These are phyloP conservation scores for Cnemophilus loriae DNA, from an alignment of 2,113 vertebrate species.

Conservation along the genomic window DNA sequence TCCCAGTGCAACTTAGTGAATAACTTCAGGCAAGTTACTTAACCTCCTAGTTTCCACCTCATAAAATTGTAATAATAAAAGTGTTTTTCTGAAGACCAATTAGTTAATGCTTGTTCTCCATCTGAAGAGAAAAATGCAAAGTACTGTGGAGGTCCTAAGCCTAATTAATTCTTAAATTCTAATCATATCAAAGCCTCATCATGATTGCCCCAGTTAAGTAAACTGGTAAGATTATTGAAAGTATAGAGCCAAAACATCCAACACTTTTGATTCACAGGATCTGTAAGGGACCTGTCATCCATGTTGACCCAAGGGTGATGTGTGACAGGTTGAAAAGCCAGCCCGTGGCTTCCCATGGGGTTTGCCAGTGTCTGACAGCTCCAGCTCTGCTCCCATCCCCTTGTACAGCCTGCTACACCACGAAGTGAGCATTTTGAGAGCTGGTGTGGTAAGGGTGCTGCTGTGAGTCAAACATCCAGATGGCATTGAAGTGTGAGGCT, in stretches of 20 bases:
- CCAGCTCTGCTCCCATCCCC: not conserved
- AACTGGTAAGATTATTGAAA: not conserved
- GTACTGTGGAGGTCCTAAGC: not conserved
- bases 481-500: not conserved
- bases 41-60: slow-evolving; percentile 48
- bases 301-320: fast-evolving
- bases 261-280: not conserved
- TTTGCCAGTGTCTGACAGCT: not conserved
- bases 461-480: not conserved
- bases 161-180: slow-evolving; percentile 14
- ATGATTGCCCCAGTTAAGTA: not conserved
- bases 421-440: not conserved
- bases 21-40: slow-evolving; percentile 56
- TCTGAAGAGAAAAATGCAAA: slow-evolving; percentile 13
- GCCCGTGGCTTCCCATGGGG: fast-evolving
- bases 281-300: not conserved
- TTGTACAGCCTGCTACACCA: not conserved
- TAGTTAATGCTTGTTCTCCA: slow-evolving; percentile 30
- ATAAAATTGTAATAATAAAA: slow-evolving; percentile 50
- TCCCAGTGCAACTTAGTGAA: slow-evolving; percentile 22
- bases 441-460: not conserved
- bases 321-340: not conserved
- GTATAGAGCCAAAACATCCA: not conserved
- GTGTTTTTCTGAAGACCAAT: slow-evolving; percentile 46
- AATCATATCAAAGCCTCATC: not conserved